Conservation (phyloP, 1,140 invertebrate species). For the Coenobita brevimanus region DNA sequence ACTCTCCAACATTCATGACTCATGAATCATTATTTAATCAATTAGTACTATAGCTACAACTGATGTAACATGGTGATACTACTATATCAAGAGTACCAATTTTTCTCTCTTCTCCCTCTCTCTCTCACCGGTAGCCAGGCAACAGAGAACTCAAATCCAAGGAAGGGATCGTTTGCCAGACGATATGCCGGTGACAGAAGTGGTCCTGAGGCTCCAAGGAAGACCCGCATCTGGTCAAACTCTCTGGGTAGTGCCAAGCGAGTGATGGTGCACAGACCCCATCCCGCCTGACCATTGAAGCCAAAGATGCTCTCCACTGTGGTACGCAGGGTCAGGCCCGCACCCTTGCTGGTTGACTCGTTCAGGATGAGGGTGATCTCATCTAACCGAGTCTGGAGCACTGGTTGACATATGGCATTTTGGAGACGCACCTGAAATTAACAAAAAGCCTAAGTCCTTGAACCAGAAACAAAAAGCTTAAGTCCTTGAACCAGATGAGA, state of each 20-base stretch:
- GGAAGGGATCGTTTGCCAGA: constrained; percentile 84
- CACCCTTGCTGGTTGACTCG: constrained; percentile 62
- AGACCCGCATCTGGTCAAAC: constrained; percentile 82
- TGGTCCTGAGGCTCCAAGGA: constrained; percentile 86
- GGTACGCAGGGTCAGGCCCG: constrained; percentile 78
- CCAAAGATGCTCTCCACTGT: constrained; percentile 84
- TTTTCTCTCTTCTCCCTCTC: no score
- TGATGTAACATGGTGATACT: constrained; percentile 67
- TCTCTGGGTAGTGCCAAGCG: constrained; percentile 76
- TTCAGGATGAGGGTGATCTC: constrained; percentile 46
- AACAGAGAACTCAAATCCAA: constrained; percentile 88
- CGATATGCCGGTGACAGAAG: constrained; percentile 88
- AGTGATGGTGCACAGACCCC: constrained; percentile 84
- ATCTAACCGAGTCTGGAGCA: constrained; percentile 32
- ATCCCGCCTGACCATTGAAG: constrained; percentile 76
- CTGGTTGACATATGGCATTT: constrained; percentile 42
- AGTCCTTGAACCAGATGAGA: neutral
- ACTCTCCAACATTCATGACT: no score
- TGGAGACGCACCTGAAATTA: constrained; percentile 47
- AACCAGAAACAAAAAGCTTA: neutral
- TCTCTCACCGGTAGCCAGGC: constrained; percentile 87
- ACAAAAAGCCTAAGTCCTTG: no score
- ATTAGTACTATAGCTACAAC: no score
- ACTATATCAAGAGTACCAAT: constrained; percentile 68
- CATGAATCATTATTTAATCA: no score